Percentiles rank a stretch among this genome's conserved stretches.
phyloP scores from a whole-genome alignment of 2,113 vertebrate genomes.

The Esox niger region DNA sequence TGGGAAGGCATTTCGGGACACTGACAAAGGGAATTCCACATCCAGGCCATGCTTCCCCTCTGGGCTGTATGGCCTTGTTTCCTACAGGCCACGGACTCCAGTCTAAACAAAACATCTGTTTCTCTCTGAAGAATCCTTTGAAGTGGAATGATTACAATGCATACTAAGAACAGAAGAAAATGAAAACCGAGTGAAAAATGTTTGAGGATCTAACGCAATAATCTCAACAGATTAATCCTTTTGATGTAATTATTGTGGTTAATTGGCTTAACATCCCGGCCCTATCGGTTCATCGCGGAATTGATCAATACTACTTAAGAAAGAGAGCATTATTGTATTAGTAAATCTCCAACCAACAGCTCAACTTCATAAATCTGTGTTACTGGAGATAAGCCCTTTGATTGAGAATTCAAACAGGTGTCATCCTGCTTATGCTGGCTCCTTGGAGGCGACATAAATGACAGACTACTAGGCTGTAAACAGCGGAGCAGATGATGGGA shows the following conservation, averaged over 20 bases:
- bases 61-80: conserved; percentile 35
- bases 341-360: conserved; percentile 50
- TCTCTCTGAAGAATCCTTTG: conserved; percentile 56
- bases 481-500: conserved; percentile 67
- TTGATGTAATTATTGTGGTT: background rate
- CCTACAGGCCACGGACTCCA: conserved; percentile 44
- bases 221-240: background rate
- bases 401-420: conserved; percentile 75
- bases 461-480: conserved; percentile 70
- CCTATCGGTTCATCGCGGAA: conserved; percentile 30
- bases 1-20: conserved; percentile 54
- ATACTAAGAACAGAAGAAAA: conserved; percentile 14
- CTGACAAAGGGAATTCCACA: conserved; percentile 53
- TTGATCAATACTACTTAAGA: conserved; percentile 42
- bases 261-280: conserved; percentile 2
- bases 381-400: conserved; percentile 51
- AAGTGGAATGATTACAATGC: conserved; percentile 32
- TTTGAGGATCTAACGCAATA: background rate
- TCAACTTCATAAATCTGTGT: background rate
- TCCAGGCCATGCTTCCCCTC: conserved; percentile 52
- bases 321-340: conserved; percentile 40
- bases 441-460: conserved; percentile 61
- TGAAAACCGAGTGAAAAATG: conserved; percentile 6
- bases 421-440: conserved; percentile 53
- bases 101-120: conserved; percentile 54